These are phyloP conservation scores for Scaptomyza pallida DNA, from an alignment of 1,140 invertebrate genomes.

Conservation along the genomic window DNA sequence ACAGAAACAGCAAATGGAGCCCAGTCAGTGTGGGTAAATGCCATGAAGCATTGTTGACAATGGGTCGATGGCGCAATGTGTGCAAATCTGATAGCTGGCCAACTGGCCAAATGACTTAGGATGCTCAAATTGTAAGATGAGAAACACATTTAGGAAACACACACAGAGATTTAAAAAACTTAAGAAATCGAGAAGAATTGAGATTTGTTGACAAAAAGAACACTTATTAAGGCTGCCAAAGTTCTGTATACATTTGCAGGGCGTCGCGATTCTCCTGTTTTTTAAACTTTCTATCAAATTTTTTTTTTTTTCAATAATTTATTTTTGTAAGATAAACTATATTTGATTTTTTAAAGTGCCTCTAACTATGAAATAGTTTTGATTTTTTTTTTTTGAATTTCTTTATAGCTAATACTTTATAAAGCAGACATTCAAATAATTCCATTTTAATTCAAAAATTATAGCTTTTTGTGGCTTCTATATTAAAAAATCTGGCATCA, in stretches of 20 bases:
- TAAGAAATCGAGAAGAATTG: slow-evolving; percentile 19
- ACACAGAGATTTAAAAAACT: slow-evolving; percentile 32
- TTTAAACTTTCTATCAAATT: too few relatives aligned
- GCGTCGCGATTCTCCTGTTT: background rate
- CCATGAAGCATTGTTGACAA: slow-evolving; percentile 13
- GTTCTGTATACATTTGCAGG: slow-evolving; percentile 21
- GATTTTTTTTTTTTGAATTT: too few relatives aligned
- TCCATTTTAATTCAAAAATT: too few relatives aligned
- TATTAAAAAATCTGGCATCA: background rate
- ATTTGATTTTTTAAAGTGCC: too few relatives aligned
- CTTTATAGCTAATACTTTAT: too few relatives aligned
- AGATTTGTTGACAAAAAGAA: slow-evolving; percentile 5
- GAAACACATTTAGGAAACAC: slow-evolving; percentile 49
- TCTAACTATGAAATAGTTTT: too few relatives aligned
- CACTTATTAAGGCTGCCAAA: background rate
- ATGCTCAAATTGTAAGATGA: slow-evolving; percentile 46
- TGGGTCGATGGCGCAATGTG: slow-evolving; percentile 39
- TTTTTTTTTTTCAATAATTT: too few relatives aligned
- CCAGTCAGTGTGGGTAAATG: slow-evolving; percentile 5
- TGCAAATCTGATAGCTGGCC: slow-evolving; percentile 12
- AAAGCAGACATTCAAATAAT: too few relatives aligned
- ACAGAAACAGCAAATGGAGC: slow-evolving; percentile 66
- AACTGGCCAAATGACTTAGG: slow-evolving; percentile 15
- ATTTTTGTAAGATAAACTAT: too few relatives aligned
- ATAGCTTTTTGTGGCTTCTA: too few relatives aligned